Percentiles rank a stretch among this genome's conserved stretches.
These are phyloP conservation scores for Conistra vaccinii DNA, from an alignment of 2,888 invertebrate genomes.

Conservation along the genomic window DNA sequence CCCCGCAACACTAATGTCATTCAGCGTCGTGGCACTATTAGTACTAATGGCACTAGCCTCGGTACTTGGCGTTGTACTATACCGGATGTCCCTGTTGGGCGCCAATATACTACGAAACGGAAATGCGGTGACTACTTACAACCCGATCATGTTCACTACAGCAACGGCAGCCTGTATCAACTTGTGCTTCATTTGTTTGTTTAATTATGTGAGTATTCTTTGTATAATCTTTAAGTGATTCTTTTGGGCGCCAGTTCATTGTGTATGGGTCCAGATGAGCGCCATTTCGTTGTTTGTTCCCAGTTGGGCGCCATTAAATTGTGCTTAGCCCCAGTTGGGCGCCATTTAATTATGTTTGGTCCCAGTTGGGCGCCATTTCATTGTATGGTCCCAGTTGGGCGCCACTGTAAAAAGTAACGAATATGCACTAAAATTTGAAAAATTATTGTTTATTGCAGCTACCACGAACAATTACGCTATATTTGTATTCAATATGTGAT, in stretches of 20 bases:
- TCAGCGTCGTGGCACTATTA: constrained; percentile 95
- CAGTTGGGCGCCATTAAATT: background rate
- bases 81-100: constrained; percentile 96
- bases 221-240: background rate
- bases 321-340: background rate
- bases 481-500: background rate
- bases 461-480: background rate
- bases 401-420: background rate
- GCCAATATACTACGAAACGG: constrained; percentile 91
- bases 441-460: background rate
- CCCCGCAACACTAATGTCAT: constrained; percentile 96
- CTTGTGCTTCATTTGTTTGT: constrained; percentile 96
- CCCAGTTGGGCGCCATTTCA: constrained; percentile 18
- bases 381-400: constrained; percentile 3
- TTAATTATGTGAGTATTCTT: constrained; percentile 81
- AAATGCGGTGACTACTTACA: constrained; percentile 92
- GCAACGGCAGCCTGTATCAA: constrained; percentile 98
- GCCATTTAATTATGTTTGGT: background rate
- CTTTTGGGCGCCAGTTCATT: background rate
- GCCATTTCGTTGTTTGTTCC: background rate
- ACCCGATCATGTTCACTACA: constrained; percentile 96
- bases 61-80: constrained; percentile 97
- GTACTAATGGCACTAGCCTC: constrained; percentile 96
- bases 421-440: background rate
- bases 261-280: background rate